Conservation (phyloP, 2,113 vertebrate genomes). For the Nesogale talazaci region DNA sequence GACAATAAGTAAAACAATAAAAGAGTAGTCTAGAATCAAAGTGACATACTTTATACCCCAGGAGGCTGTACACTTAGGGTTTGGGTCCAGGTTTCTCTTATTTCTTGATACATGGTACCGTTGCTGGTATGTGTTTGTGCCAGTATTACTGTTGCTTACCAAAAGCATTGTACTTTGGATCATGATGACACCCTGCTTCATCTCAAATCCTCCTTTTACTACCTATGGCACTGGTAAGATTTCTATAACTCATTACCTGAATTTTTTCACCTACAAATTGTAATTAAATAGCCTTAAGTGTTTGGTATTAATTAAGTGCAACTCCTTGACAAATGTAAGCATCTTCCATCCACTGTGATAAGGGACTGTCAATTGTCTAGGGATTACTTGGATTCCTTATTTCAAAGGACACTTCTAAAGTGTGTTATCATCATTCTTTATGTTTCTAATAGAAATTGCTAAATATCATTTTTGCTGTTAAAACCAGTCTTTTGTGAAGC, state of each 20-base stretch:
- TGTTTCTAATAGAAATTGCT: slow-evolving; percentile 20
- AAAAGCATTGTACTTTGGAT: background rate
- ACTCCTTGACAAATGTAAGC: background rate
- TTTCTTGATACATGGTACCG: background rate
- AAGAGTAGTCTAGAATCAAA: background rate
- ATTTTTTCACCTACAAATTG: background rate
- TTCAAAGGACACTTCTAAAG: background rate
- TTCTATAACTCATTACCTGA: background rate
- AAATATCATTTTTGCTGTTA: background rate
- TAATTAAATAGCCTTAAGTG: background rate
- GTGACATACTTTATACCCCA: rapidly evolving
- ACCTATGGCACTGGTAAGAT: background rate
- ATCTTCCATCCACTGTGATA: background rate
- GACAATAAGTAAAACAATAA: background rate
- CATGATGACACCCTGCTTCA: background rate
- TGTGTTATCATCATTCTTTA: background rate
- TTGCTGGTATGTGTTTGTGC: background rate
- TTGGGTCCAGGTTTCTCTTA: too few relatives aligned
- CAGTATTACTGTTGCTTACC: background rate
- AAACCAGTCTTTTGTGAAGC: background rate
- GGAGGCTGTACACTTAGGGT: background rate
- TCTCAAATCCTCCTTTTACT: background rate
- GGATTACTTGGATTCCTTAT: background rate
- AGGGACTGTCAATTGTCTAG: background rate
- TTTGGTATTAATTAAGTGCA: background rate